Evolutionary conservation across 2,888 invertebrate species (phyloP), one percentile per base, ranked within the genome.

Genomic region (Phyllotreta cruciferae): DNA sequence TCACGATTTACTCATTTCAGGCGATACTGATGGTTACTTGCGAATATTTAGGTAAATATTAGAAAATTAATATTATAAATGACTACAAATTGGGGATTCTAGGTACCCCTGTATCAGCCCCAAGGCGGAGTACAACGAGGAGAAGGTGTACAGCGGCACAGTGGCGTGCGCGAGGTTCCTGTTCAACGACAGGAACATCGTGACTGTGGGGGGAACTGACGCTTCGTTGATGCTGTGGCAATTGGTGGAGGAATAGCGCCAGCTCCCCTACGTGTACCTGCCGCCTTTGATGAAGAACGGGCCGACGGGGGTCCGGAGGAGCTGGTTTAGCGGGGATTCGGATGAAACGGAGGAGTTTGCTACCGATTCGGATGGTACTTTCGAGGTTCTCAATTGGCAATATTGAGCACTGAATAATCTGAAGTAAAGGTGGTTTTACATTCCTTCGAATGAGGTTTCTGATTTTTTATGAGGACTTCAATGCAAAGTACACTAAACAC

Each of bases 181-280:
- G 11, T 92, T 89, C 82, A 94, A 94, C 77, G 94, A 95, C 80
- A 88, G 92, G 58, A 92, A 91, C 75, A 83, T 95, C 64, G 89
- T 94, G 57, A 92, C 92, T 11, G 90, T 93, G 7, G 95, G 96
- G 2, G 95, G 95, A 37, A 87, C 89, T 68, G 95, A 95, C 78
- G 94, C 94, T 34, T 90, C 92, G 6, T 86, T 96, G 41, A 93
- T 96, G 91, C 87, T 95, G 69, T 96, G 95, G 94, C 93, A 93
- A 81, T 83, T 94, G 67, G 89, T 91, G 74, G 91, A 91, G 75
- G 91, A 91, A 83, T 91, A 89, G 85, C 86, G 79, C 63, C 74
- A 74, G 73, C 73, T 71, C 60, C 52, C 57, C 42, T 60, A 60
- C 39, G 62, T 68, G 13, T 65, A 64, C 56, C 63, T 66, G 53